phyloP scores from a whole-genome alignment of 2,113 vertebrate species.

The Scytalopus superciliaris region DNA sequence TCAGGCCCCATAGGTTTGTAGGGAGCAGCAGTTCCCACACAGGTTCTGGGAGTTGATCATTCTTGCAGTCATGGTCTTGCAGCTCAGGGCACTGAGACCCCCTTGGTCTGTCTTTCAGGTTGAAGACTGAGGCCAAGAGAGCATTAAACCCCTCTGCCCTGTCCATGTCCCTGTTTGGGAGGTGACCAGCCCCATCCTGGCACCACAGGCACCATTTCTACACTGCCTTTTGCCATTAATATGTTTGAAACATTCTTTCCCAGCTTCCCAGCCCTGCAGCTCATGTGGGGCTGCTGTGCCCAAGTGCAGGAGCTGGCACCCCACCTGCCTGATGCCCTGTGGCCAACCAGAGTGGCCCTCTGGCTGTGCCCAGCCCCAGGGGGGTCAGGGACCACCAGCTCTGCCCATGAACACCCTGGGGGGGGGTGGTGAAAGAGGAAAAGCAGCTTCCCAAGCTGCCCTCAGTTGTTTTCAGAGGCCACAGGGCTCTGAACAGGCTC shows the following conservation, averaged over 20 bases:
- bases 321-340: background rate
- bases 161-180: background rate
- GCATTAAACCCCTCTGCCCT: background rate
- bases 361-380: rapidly evolving
- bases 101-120: background rate
- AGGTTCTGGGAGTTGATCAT: background rate
- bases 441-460: background rate
- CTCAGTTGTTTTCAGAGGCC: rapidly evolving
- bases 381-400: background rate
- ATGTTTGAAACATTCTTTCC: background rate
- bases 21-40: background rate
- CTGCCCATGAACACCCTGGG: background rate
- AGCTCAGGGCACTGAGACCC: background rate
- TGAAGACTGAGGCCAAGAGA: background rate
- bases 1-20: background rate
- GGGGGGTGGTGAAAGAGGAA: background rate
- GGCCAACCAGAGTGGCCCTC: background rate
- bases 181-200: background rate
- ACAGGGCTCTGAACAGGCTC: background rate
- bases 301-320: background rate
- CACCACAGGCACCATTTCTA: rapidly evolving
- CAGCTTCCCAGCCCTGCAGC: background rate
- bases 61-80: rapidly evolving
- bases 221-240: background rate
- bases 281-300: rapidly evolving